These are phyloP conservation scores for Palaemon carinicauda DNA, from an alignment of 1,140 invertebrate genomes.

Conservation along the genomic window DNA sequence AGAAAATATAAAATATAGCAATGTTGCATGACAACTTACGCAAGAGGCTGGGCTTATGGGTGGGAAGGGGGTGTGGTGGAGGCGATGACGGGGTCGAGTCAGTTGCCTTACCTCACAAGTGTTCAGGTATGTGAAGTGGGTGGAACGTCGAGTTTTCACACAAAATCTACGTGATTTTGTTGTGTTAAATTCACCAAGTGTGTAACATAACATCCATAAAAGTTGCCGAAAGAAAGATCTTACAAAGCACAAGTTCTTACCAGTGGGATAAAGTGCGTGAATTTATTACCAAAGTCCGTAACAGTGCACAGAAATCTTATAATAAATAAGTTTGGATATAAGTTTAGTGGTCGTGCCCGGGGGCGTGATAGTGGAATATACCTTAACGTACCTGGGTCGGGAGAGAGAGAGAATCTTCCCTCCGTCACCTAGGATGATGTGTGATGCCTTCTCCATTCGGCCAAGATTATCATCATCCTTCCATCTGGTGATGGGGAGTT, in stretches of 20 bases:
- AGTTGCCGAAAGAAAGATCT: neutral
- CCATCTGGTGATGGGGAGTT: neutral
- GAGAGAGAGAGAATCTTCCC: neutral
- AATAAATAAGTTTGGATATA: neutral
- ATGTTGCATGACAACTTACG: neutral
- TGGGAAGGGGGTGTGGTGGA: neutral
- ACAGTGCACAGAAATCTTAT: neutral
- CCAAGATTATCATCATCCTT: neutral
- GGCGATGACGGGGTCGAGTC: neutral
- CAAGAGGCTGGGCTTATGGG: neutral
- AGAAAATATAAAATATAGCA: neutral
- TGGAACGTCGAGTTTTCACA: constrained; percentile 32
- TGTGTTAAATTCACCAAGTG: constrained; percentile 34
- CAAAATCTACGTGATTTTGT: constrained; percentile 48
- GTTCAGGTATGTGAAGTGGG: constrained; percentile 32
- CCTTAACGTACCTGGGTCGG: neutral
- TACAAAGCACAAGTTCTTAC: neutral
- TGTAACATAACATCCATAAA: neutral
- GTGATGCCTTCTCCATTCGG: neutral
- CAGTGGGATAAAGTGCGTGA: neutral
- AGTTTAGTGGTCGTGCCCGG: neutral
- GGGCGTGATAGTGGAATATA: neutral
- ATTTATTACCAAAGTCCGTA: neutral
- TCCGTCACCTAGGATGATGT: neutral
- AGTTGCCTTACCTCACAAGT: constrained; percentile 21